Evolutionary conservation across 2,888 invertebrate species (phyloP).

Genomic region (Ophioninae sp.): DNA sequence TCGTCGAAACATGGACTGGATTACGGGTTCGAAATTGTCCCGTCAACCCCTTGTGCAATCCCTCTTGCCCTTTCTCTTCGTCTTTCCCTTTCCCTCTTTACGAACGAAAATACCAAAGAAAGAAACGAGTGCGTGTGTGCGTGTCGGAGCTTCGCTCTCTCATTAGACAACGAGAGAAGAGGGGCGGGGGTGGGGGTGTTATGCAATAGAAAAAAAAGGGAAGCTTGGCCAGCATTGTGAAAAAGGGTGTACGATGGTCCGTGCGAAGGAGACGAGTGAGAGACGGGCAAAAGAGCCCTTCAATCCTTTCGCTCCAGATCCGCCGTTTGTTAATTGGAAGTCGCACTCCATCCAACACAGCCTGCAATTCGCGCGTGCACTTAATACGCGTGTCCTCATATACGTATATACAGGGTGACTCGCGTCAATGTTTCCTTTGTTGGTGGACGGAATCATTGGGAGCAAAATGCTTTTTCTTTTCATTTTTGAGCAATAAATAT

Average conservation of each 20-base stretch:
- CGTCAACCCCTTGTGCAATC: conserved; percentile 53
- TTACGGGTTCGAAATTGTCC: conserved; percentile 56
- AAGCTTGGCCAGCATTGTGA: conserved; percentile 38
- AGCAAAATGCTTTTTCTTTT: neutral
- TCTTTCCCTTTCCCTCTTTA: conserved; percentile 21
- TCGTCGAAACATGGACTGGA: conserved; percentile 46
- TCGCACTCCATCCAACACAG: conserved; percentile 59
- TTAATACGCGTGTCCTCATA: conserved; percentile 28
- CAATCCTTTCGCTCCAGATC: conserved; percentile 79
- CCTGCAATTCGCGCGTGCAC: conserved; percentile 8
- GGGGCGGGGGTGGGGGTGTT: conserved; percentile 4
- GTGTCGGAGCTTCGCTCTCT: conserved; percentile 65
- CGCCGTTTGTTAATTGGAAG: conserved; percentile 79
- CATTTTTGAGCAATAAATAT: neutral
- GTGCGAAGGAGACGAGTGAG: conserved; percentile 63
- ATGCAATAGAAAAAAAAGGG: conserved; percentile 29
- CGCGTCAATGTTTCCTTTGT: neutral
- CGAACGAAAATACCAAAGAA: conserved; percentile 38
- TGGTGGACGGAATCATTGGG: neutral
- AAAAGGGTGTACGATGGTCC: conserved; percentile 58
- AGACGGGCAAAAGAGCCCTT: conserved; percentile 71
- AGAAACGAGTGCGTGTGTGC: conserved; percentile 46
- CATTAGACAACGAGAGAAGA: conserved; percentile 67
- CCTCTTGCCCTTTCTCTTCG: neutral
- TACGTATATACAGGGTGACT: neutral